These are phyloP conservation scores for Colossoma macropomum DNA, from an alignment of 2,113 vertebrate species.

Conservation along the genomic window DNA sequence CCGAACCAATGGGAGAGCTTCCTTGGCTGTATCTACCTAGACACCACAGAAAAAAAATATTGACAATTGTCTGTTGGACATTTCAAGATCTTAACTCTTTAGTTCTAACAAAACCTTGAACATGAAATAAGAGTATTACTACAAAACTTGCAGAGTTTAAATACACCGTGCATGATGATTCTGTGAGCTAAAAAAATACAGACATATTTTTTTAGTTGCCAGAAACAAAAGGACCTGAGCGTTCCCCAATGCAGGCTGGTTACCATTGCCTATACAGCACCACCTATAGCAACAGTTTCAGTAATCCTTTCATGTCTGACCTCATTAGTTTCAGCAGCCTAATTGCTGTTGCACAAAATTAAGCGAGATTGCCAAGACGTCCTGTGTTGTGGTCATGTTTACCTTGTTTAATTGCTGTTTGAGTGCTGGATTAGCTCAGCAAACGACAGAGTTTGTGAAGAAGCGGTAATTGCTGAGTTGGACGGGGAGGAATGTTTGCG, in stretches of 20 bases:
- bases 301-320: not conserved
- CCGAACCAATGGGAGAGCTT: too few relatives aligned
- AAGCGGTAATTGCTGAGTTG: constrained; percentile 30
- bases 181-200: too few relatives aligned
- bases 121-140: too few relatives aligned
- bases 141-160: too few relatives aligned
- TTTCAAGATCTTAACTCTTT: too few relatives aligned
- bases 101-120: too few relatives aligned
- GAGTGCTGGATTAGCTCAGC: constrained; percentile 27
- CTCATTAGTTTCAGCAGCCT: not conserved
- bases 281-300: not conserved
- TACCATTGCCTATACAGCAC: not conserved
- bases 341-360: not conserved
- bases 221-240: too few relatives aligned
- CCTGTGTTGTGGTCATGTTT: constrained; percentile 3
- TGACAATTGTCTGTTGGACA: too few relatives aligned
- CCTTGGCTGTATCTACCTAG: too few relatives aligned
- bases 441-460: not conserved
- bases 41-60: too few relatives aligned
- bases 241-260: not conserved
- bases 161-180: too few relatives aligned
- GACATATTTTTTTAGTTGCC: too few relatives aligned
- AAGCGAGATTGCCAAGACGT: not conserved
- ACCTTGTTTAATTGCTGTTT: constrained; percentile 23
- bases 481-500: constrained; percentile 24